Evolutionary conservation across 2,797 vertebrate genomes (phyloP), one percentile per base, ranked within the genome.

Genomic region (Champsocephalus gunnari): DNA sequence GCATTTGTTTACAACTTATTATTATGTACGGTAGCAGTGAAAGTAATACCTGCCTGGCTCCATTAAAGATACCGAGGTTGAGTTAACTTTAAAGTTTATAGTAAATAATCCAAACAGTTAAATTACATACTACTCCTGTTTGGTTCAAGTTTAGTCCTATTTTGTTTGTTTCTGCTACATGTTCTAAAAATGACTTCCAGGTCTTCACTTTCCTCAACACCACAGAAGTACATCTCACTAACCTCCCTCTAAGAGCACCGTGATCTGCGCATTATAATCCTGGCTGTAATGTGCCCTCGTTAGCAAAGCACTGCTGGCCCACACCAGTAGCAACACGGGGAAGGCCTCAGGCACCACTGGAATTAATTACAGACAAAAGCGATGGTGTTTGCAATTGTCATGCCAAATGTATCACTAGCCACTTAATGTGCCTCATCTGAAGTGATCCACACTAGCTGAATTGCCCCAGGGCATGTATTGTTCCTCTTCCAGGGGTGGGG

Each of bases 301-400:
- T 97, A 98, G 96, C 92, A 88, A 92, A 94, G 92, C 95, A 94
- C 95, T 95, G 92, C 95, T 93, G 93, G 95, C 95, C 93, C 96
- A 97, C 96, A 96, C 97, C 92, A 93, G 95, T 92, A 91, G 96
- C 84, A 92, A 95, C 88, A 93, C 88, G 75, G 88, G 94, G 92
- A 94, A 93, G 77, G 96, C 97, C 96, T 95, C 91, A 89, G 97
- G 98, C 97, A 94, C 95, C 96, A 95, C 91, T 97, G 97, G 97
- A 98, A 98, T 98, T 99, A 98, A 99, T 99, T 98, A 98, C 96
- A 93, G 95, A 96, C 96, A 98, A 97, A 98, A 98, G 96, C 95
- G 95, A 95, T 94, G 96, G 95, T 96, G 96, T 95, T 98, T 96
- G 93, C 95, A 95, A 96, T 96, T 98, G 97, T 97, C 98, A 96